phyloP scores from a whole-genome alignment of 2,113 vertebrate species.

The Gallinago paraguaiae region DNA sequence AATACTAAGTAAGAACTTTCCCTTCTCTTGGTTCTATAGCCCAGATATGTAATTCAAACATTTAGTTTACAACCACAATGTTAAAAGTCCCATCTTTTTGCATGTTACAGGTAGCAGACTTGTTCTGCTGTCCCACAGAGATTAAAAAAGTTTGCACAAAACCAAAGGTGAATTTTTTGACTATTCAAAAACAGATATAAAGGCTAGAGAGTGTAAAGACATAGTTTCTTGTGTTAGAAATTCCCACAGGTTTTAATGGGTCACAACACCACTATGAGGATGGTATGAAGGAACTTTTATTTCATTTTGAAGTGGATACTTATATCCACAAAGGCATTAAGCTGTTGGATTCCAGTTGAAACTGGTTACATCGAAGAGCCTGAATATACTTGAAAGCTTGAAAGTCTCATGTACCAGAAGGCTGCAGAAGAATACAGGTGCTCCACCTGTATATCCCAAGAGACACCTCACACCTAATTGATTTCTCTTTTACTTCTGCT shows the following conservation, averaged over 20 bases:
- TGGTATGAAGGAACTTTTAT: neutral
- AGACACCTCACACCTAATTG: neutral
- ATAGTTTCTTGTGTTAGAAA: neutral
- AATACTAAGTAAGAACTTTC: neutral
- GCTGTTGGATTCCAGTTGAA: neutral
- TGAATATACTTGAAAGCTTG: neutral
- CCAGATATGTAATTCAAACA: neutral
- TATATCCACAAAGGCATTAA: neutral
- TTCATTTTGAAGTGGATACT: neutral
- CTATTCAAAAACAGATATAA: neutral
- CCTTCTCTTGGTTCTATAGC: neutral
- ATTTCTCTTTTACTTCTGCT: neutral
- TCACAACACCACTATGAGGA: neutral
- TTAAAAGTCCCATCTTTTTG: neutral
- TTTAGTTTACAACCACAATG: neutral
- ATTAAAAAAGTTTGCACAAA: neutral
- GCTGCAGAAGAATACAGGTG: neutral
- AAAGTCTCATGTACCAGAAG: neutral
- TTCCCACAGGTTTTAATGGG: neutral
- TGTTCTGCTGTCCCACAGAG: neutral
- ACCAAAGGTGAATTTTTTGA: neutral
- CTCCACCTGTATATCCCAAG: neutral
- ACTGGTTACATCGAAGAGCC: neutral
- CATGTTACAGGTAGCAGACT: neutral
- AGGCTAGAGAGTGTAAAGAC: neutral